Conservation (phyloP, 2,113 vertebrate genomes). For the Dasyurus viverrinus region DNA sequence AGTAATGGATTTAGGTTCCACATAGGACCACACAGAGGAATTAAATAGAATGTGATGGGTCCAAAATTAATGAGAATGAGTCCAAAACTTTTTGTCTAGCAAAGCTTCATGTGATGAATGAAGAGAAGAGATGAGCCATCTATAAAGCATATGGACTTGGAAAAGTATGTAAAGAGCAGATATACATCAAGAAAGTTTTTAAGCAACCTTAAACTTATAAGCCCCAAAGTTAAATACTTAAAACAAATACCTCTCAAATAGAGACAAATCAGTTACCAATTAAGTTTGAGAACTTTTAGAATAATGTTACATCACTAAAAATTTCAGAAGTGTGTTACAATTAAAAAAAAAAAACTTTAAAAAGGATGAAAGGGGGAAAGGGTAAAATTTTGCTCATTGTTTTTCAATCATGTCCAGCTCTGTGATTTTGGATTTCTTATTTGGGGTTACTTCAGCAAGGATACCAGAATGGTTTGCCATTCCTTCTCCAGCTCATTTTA, state of each 20-base stretch:
- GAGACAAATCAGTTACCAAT: background rate
- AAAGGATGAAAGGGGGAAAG: background rate
- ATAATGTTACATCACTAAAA: background rate
- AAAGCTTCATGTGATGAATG: background rate
- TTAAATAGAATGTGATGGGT: background rate
- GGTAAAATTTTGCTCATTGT: too few relatives aligned
- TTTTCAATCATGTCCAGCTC: too few relatives aligned
- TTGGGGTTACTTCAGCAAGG: too few relatives aligned
- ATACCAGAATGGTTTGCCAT: too few relatives aligned
- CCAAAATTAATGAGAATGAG: background rate
- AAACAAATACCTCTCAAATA: background rate
- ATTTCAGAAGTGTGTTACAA: background rate
- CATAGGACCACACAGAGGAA: background rate
- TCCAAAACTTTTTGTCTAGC: background rate
- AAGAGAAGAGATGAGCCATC: background rate
- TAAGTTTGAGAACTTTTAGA: background rate
- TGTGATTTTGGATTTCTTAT: too few relatives aligned
- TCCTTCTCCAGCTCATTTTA: too few relatives aligned
- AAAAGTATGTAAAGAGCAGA: background rate
- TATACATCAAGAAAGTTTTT: too few relatives aligned
- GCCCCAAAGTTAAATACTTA: too few relatives aligned
- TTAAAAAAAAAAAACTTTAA: background rate
- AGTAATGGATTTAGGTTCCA: background rate
- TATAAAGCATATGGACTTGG: background rate
- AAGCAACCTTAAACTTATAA: too few relatives aligned